Conservation (phyloP, 1,140 invertebrate species). For the Papilio xuthus region DNA sequence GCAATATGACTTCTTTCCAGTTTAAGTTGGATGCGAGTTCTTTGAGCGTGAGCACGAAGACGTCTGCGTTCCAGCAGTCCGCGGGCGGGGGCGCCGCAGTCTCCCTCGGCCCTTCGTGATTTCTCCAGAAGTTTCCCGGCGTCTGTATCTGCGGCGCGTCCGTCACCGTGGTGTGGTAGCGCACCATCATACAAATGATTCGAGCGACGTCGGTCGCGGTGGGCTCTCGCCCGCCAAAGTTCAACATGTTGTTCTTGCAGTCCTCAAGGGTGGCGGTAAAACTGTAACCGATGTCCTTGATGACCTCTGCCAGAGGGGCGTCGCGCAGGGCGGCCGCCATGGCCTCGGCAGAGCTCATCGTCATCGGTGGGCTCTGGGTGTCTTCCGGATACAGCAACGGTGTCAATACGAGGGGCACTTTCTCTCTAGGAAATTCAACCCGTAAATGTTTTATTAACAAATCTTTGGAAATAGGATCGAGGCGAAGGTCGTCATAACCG, state of each 20-base stretch:
- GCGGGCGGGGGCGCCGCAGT: constrained; percentile 52
- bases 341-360: constrained; percentile 80
- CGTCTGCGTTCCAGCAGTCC: constrained; percentile 94
- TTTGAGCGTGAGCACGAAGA: constrained; percentile 94
- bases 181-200: constrained; percentile 93
- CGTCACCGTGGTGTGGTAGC: constrained; percentile 87
- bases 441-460: constrained; percentile 90
- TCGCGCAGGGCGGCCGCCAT: constrained; percentile 85
- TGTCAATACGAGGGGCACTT: constrained; percentile 93
- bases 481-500: constrained; percentile 81
- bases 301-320: constrained; percentile 89
- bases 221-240: constrained; percentile 88
- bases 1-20: constrained; percentile 96
- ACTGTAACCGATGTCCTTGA: constrained; percentile 94
- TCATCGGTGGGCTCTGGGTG: constrained; percentile 86
- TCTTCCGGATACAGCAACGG: constrained; percentile 92
- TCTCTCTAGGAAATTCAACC: constrained; percentile 92
- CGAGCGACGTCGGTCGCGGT: constrained; percentile 91
- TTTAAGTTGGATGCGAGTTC: constrained; percentile 92
- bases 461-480: constrained; percentile 87
- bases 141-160: constrained; percentile 86
- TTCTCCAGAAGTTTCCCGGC: constrained; percentile 83
- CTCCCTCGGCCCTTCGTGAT: constrained; percentile 80
- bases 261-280: constrained; percentile 94
- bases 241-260: constrained; percentile 91